These are phyloP conservation scores for Smutsia gigantea DNA, from an alignment of 2,797 vertebrate genomes.

Conservation along the genomic window DNA sequence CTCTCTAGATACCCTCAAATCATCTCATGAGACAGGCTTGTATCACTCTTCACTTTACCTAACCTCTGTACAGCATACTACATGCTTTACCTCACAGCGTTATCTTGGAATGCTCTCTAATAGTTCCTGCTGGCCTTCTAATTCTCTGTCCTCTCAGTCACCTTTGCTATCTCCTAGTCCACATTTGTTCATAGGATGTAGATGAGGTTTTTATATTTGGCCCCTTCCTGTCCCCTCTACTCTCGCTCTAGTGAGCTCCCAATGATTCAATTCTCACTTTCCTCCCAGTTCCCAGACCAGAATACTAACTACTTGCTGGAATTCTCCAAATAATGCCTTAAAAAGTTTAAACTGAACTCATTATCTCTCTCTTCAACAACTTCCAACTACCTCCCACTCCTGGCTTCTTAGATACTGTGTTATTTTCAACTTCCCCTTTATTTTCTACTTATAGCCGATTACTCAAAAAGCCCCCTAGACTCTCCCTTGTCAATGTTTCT, in stretches of 20 bases:
- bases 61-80: not conserved
- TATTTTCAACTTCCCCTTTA: slow-evolving; percentile 48
- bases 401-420: slow-evolving; percentile 40
- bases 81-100: not conserved
- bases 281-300: not conserved
- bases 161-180: not conserved
- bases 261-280: slow-evolving; percentile 51
- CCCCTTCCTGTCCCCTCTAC: not conserved
- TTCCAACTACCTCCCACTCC: not conserved
- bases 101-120: not conserved
- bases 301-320: slow-evolving; percentile 18
- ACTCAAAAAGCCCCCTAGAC: not conserved
- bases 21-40: not conserved
- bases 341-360: slow-evolving; percentile 30
- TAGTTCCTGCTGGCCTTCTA: not conserved
- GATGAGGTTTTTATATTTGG: slow-evolving; percentile 14
- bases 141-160: not conserved
- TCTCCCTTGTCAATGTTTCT: not conserved
- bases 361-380: slow-evolving; percentile 2
- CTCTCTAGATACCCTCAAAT: not conserved
- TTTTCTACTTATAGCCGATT: not conserved
- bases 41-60: not conserved
- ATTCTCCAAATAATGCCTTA: not conserved
- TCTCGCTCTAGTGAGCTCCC: not conserved
- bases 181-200: not conserved